These are phyloP conservation scores for Mobula hypostoma DNA, from an alignment of 2,113 vertebrate species.

Conservation along the genomic window DNA sequence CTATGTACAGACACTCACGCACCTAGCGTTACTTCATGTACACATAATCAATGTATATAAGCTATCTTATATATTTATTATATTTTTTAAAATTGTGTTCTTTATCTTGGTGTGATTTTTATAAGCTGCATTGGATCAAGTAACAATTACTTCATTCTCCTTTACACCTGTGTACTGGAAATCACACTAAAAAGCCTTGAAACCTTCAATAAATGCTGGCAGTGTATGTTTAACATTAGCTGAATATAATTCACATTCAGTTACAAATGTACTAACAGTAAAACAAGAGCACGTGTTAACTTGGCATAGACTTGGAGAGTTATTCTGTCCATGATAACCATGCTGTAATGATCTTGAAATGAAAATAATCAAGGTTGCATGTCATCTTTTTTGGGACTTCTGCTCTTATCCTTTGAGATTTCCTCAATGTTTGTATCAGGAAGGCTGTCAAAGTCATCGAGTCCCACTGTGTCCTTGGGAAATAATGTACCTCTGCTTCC, in stretches of 20 bases:
- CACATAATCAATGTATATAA: too few relatives aligned
- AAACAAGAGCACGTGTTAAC: neutral
- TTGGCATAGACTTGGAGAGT: neutral
- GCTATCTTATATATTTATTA: too few relatives aligned
- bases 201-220: neutral
- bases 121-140: too few relatives aligned
- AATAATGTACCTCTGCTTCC: neutral
- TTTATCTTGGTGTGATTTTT: too few relatives aligned
- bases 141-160: too few relatives aligned
- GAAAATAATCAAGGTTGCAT: neutral
- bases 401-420: neutral
- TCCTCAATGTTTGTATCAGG: neutral
- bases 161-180: too few relatives aligned
- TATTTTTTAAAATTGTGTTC: too few relatives aligned
- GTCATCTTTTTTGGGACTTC: neutral
- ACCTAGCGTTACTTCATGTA: too few relatives aligned
- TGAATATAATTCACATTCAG: conserved; percentile 4
- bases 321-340: neutral
- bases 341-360: neutral
- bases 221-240: neutral
- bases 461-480: neutral
- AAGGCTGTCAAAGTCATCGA: neutral
- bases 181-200: too few relatives aligned
- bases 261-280: conserved; percentile 10
- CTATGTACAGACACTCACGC: too few relatives aligned